Evolutionary conservation across 2,888 invertebrate species (phyloP).

Genomic region (Enoplolaimus lenunculus): DNA sequence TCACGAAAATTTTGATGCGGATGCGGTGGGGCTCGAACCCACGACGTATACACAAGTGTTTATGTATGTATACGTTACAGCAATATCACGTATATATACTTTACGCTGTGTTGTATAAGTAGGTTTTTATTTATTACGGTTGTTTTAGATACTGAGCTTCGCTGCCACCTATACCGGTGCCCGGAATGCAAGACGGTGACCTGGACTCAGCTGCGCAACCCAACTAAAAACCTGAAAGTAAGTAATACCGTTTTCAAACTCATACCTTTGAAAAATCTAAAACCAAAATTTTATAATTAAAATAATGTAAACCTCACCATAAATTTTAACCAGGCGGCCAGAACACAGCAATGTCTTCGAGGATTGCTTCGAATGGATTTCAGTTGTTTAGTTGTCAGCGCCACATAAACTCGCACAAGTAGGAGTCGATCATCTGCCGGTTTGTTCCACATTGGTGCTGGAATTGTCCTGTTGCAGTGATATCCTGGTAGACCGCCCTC

Average conservation of each 20-base stretch:
- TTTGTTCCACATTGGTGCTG: slow-evolving; percentile 12
- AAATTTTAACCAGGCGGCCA: slow-evolving; percentile 4
- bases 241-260: too few species aligned
- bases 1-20: too few species aligned
- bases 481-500: background rate
- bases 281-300: background rate
- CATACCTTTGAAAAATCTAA: background rate
- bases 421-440: slow-evolving; percentile 18
- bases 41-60: too few species aligned
- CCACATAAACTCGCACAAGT: slow-evolving; percentile 21
- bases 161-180: background rate
- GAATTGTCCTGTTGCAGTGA: background rate
- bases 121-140: too few species aligned
- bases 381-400: background rate
- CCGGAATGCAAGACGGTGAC: background rate
- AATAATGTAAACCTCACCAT: background rate
- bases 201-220: slow-evolving; percentile 4
- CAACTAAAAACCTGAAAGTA: background rate
- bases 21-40: too few species aligned
- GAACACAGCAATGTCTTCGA: slow-evolving; percentile 14
- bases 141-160: too few species aligned
- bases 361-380: slow-evolving; percentile 3
- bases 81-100: too few species aligned
- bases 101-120: too few species aligned
- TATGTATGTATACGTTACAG: too few species aligned